Conservation (phyloP, 2,113 vertebrate genomes). For the Atrichornis clamosus region DNA sequence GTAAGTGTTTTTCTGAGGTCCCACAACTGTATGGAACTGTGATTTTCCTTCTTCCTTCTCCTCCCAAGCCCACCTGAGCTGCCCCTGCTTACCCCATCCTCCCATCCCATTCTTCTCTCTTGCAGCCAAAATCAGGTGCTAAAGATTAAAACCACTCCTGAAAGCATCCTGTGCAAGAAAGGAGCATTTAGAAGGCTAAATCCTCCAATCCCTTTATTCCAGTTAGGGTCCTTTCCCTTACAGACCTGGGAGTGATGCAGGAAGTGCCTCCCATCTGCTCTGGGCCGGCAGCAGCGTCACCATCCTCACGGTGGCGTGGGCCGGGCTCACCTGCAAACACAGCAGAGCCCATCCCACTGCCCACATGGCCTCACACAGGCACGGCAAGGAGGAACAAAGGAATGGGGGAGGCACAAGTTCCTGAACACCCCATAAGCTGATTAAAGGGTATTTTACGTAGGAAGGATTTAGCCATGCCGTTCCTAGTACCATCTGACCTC, state of each 20-base stretch:
- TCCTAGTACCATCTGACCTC: conserved; percentile 50
- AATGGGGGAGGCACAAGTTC: conserved; percentile 29
- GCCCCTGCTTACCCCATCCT: neutral
- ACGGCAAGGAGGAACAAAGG: neutral
- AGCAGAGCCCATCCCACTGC: neutral
- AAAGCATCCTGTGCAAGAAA: conserved; percentile 17
- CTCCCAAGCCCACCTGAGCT: neutral
- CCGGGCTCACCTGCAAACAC: neutral
- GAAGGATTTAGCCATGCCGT: conserved; percentile 52
- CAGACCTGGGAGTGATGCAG: neutral
- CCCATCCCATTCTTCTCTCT: neutral
- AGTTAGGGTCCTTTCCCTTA: conserved; percentile 31
- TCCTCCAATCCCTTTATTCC: conserved; percentile 49
- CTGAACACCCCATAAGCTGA: conserved; percentile 36
- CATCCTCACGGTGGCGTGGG: neutral
- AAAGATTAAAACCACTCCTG: conserved; percentile 37
- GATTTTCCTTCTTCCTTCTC: neutral
- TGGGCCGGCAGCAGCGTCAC: neutral
- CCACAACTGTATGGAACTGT: neutral
- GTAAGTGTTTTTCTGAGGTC: neutral
- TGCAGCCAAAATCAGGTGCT: neutral
- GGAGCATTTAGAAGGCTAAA: conserved; percentile 44
- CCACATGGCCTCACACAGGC: neutral
- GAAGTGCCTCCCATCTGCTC: neutral
- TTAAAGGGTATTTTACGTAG: conserved; percentile 62